Evolutionary conservation across 2,797 vertebrate genomes (phyloP).

Genomic region (Neoniphon sammara): DNA sequence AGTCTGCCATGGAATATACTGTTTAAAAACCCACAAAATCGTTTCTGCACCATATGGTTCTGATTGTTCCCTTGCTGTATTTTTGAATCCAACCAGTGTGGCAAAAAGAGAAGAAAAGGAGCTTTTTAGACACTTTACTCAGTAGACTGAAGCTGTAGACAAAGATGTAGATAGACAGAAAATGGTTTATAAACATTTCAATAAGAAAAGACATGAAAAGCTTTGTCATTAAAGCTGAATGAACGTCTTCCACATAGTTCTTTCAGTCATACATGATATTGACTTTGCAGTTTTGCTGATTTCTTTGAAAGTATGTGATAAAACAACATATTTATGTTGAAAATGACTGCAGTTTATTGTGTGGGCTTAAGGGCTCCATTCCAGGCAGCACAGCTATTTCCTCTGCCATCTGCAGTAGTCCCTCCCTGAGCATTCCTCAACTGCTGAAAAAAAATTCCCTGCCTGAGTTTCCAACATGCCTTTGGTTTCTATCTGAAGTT

Average conservation of each 20-base stretch:
- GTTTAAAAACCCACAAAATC: conserved; percentile 76
- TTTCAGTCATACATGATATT: conserved; percentile 13
- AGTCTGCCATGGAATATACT: conserved; percentile 66
- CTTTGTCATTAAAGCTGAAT: conserved; percentile 34
- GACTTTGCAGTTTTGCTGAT: conserved; percentile 48
- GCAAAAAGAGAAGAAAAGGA: conserved; percentile 33
- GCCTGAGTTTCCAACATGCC: conserved; percentile 79
- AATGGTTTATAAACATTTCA: conserved; percentile 59
- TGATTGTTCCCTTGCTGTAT: conserved; percentile 58
- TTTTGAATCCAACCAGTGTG: conserved; percentile 56
- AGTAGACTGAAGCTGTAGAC: conserved; percentile 51
- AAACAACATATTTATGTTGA: conserved; percentile 63
- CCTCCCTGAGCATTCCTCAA: conserved; percentile 87
- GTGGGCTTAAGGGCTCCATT: conserved; percentile 78
- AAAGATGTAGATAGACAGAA: conserved; percentile 47
- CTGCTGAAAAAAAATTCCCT: conserved; percentile 84
- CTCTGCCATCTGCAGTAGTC: conserved; percentile 81
- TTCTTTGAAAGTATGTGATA: conserved; percentile 57
- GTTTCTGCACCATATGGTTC: conserved; percentile 70
- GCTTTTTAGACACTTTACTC: conserved; percentile 62
- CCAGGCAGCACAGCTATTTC: conserved; percentile 82
- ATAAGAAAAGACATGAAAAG: conserved; percentile 41
- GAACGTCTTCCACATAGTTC: conserved; percentile 14
- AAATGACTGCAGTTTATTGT: conserved; percentile 78
- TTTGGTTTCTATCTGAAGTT: conserved; percentile 77